Conservation (phyloP, 2,797 vertebrate genomes). For the Anabacerthia variegaticeps region DNA sequence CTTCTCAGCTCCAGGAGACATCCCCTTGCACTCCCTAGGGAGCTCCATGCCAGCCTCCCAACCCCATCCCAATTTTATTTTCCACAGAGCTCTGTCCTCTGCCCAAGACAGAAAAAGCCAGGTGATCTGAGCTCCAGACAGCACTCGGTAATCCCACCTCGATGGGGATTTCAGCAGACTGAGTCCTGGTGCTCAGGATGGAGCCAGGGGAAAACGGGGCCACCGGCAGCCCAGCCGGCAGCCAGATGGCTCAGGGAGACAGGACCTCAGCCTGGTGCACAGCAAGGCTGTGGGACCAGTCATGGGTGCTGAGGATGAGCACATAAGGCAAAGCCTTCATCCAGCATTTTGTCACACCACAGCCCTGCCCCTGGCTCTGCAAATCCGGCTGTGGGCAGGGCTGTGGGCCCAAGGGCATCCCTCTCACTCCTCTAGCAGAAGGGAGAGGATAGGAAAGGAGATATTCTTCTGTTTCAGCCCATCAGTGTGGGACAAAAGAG, state of each 20-base stretch:
- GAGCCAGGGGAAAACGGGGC: background rate
- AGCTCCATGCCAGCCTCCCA: background rate
- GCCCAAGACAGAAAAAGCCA: background rate
- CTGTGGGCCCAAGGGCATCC: background rate
- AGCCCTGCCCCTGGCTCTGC: background rate
- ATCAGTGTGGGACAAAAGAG: rapidly evolving
- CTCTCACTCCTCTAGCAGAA: rapidly evolving
- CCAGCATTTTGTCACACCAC: background rate
- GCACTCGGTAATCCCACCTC: background rate
- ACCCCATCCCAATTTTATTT: background rate
- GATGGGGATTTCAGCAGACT: background rate
- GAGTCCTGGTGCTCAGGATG: background rate
- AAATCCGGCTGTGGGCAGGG: background rate
- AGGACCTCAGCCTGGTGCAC: rapidly evolving
- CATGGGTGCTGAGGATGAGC: rapidly evolving
- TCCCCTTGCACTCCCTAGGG: background rate
- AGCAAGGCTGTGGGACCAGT: rapidly evolving
- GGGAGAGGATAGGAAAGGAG: background rate
- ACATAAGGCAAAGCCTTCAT: background rate
- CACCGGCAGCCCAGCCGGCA: background rate
- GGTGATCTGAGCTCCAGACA: background rate
- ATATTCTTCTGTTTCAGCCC: background rate
- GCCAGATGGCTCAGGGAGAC: background rate
- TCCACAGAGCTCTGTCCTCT: background rate
- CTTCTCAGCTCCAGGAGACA: background rate